Percentiles rank a stretch among this genome's conserved stretches.
phyloP scores from a whole-genome alignment of 2,797 vertebrate genomes.

The Rousettus madagascariensis region DNA sequence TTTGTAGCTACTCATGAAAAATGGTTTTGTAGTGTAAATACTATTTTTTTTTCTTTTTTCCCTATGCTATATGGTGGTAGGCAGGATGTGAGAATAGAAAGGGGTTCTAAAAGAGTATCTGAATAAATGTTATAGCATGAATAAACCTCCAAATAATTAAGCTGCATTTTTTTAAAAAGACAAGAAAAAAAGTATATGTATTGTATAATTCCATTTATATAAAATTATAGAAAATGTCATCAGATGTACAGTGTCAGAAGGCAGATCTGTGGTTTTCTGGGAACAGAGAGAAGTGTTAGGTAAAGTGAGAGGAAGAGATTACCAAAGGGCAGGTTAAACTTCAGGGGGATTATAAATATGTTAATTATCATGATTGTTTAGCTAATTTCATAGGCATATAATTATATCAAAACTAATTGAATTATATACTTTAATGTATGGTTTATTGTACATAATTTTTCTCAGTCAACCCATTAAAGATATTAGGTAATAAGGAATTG shows the following conservation, averaged over 20 bases:
- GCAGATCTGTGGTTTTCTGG: background rate
- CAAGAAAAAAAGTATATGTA: background rate
- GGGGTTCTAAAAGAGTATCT: background rate
- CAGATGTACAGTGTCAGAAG: background rate
- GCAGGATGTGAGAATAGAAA: background rate
- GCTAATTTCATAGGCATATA: background rate
- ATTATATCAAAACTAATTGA: background rate
- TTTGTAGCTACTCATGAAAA: background rate
- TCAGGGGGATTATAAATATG: background rate
- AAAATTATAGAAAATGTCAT: background rate
- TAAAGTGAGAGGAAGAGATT: background rate
- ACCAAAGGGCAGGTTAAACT: background rate
- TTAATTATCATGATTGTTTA: background rate
- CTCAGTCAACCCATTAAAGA: background rate
- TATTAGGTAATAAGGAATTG: background rate
- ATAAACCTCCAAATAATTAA: background rate
- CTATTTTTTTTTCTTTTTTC: background rate
- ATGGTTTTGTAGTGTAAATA: background rate
- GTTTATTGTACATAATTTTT: background rate
- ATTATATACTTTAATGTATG: background rate
- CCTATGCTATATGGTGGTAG: background rate
- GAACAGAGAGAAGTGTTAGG: background rate
- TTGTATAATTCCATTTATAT: background rate
- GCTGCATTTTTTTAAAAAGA: background rate
- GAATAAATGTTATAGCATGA: background rate